These are phyloP conservation scores for Stenchaetothrips biformis DNA, from an alignment of 2,888 invertebrate species.

Conservation along the genomic window DNA sequence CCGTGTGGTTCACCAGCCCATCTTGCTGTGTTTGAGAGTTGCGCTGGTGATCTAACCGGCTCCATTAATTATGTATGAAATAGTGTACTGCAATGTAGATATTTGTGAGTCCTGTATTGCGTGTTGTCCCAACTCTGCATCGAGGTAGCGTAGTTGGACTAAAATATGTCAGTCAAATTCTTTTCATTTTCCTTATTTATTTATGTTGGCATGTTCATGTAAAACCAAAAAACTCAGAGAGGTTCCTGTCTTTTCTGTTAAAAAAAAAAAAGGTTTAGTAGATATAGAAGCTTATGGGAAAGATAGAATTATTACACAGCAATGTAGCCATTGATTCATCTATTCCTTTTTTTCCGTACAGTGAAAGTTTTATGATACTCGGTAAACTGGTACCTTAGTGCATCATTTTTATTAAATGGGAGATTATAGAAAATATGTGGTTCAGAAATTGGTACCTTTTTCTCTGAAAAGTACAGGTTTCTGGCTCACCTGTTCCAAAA, in stretches of 20 bases:
- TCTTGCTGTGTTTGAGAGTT: background rate
- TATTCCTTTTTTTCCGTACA: background rate
- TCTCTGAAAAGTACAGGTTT: too few species aligned
- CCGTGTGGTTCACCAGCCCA: background rate
- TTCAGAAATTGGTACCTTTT: too few species aligned
- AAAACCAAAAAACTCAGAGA: background rate
- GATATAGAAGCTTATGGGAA: background rate
- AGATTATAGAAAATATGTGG: too few species aligned
- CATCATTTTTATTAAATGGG: background rate
- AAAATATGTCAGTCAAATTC: background rate
- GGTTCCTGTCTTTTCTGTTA: background rate
- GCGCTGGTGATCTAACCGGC: background rate
- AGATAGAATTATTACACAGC: background rate
- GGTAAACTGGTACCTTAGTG: background rate
- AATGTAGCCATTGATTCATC: background rate
- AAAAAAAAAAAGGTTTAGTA: background rate
- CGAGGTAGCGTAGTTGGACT: background rate
- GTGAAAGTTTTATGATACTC: background rate
- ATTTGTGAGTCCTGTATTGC: background rate
- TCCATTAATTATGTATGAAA: background rate
- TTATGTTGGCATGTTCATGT: background rate
- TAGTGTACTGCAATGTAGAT: background rate
- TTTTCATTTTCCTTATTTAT: conserved; percentile 8
- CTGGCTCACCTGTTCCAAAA: too few species aligned
- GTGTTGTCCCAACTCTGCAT: background rate